phyloP scores from a whole-genome alignment of 1,140 invertebrate genomes.

The Drosophila burlai region DNA sequence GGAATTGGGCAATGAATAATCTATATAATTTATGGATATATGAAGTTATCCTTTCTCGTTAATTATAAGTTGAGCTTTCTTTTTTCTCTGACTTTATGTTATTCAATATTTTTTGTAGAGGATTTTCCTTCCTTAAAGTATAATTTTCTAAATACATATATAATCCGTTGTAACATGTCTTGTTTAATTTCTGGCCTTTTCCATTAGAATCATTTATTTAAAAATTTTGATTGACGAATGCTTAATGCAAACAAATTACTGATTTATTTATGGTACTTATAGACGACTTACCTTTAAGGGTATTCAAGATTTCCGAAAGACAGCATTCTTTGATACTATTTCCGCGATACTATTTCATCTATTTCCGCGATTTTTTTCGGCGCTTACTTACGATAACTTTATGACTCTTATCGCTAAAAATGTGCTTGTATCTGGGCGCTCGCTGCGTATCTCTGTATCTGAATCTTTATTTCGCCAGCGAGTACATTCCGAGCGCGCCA shows the following conservation, averaged over 20 bases:
- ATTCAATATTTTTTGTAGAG: too few species aligned
- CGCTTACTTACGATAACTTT: conserved; percentile 84
- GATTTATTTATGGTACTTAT: neutral
- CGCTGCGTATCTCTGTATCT: conserved; percentile 65
- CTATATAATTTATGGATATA: too few species aligned
- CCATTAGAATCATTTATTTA: neutral
- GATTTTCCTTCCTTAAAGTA: neutral
- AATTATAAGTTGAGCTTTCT: too few species aligned
- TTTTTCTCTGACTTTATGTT: too few species aligned
- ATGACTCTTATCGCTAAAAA: conserved; percentile 82
- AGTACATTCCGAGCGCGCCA: conserved; percentile 75
- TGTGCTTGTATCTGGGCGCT: conserved; percentile 80
- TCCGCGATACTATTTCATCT: conserved; percentile 8
- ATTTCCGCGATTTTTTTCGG: conserved; percentile 56
- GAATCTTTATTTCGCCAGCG: conserved; percentile 80
- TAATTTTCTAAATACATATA: neutral
- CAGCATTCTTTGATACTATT: neutral
- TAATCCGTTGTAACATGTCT: neutral
- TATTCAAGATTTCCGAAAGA: neutral
- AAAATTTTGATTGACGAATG: neutral
- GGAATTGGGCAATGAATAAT: too few species aligned
- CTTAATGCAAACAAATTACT: too few species aligned
- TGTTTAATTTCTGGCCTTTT: too few species aligned
- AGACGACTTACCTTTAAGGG: conserved; percentile 1
- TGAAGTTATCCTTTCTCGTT: too few species aligned